phyloP scores from a whole-genome alignment of 2,888 invertebrate genomes.

The Rotaria macrura region DNA sequence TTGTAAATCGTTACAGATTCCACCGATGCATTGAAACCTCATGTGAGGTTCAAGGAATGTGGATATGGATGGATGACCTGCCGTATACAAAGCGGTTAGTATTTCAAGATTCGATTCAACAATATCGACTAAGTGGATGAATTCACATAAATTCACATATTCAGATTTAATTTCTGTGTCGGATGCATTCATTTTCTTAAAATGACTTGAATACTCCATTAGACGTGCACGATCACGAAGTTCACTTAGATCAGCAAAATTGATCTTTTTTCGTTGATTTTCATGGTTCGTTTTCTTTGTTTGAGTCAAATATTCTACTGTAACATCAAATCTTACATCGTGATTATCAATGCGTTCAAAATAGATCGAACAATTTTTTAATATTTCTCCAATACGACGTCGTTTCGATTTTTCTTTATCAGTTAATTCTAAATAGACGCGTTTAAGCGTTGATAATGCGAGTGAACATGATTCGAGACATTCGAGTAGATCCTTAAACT shows the following conservation, averaged over 20 bases:
- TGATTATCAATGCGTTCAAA: not conserved
- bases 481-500: not conserved
- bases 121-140: not conserved
- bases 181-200: not conserved
- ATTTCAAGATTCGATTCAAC: not conserved
- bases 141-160: not conserved
- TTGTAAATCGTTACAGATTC: too few species aligned
- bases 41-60: not conserved
- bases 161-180: not conserved
- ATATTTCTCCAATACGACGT: not conserved
- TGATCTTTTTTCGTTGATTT: not conserved
- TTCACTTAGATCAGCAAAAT: not conserved
- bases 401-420: slow-evolving; percentile 7
- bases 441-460: not conserved
- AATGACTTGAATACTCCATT: not conserved
- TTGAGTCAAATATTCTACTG: not conserved
- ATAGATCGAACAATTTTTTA: not conserved
- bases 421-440: not conserved
- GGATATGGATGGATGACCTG: not conserved
- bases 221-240: slow-evolving; percentile 2
- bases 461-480: not conserved
- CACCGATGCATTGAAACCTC: too few species aligned
- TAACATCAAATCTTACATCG: not conserved
- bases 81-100: not conserved
- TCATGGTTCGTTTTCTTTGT: not conserved